Base-by-base conservation (phyloP, 2,113 vertebrate species). In the Rhynchomys soricoides region DNA sequence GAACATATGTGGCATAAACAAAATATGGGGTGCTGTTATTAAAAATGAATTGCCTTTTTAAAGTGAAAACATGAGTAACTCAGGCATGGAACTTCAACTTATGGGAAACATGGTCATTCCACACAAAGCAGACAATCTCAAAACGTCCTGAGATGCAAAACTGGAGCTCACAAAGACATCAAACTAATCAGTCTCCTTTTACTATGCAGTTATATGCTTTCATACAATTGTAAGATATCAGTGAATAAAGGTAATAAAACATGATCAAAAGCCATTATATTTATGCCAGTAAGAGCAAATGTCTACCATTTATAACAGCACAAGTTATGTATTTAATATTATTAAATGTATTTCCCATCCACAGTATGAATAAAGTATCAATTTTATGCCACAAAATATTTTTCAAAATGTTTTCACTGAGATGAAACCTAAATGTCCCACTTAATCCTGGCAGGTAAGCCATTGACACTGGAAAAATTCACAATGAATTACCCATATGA, bases 1-100 rank as follows among this genome's bases (percentile, higher is more conserved):
- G 97, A 97, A 97, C 97, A 97, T 97, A 97, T 97, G 97, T 96
- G 96, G 68, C 96, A 97, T 97, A 97, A 98, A 98, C 97, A 97
- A 97, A 98, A 98, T 97, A 98, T 97, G 95, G 93, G 95, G 94
- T 95, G 19, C 43, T 71, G 95, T 97, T 97, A 97, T 97, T 97
- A 96, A 96, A 97, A 97, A 79, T 96, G 92, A 97, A 97, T 91
- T 96, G 95, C 95, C 82, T 93, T 92, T 92, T 96, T 75, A 94
- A 97, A 95, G 96, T 93, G 79, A 95, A 97, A 97, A 92, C 92
- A 96, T 95, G 95, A 77, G 87, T 86, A 97, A 95, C 82, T 97
- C 95, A 97, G 68, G 75, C 95, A 91, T 89, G 62, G 48, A 77
- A 86, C 62, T 93, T 96, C 77, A 90, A 55, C 45, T 97, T 95